Conservation (phyloP, 2,113 vertebrate genomes). For the Eonycteris spelaea region DNA sequence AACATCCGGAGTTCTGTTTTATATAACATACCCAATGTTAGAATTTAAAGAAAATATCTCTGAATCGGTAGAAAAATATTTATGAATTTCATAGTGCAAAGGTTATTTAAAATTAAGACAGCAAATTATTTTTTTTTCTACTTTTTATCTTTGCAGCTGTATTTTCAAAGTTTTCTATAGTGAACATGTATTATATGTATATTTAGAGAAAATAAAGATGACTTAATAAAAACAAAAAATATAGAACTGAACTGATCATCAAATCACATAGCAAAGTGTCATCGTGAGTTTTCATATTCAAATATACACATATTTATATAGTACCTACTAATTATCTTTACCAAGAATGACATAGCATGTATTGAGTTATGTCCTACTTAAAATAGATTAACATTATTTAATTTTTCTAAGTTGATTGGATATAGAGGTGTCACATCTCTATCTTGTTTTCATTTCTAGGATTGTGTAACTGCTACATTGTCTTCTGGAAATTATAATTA, state of each 20-base stretch:
- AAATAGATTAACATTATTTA: neutral
- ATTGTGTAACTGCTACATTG: neutral
- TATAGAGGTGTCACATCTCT: neutral
- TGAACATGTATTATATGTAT: neutral
- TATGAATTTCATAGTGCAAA: neutral
- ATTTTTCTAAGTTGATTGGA: neutral
- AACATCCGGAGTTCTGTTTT: neutral
- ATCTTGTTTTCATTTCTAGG: neutral
- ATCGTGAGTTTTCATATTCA: neutral
- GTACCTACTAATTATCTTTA: neutral
- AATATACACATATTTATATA: neutral
- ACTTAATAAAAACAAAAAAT: neutral
- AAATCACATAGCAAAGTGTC: neutral
- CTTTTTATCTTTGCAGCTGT: neutral
- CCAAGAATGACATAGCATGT: neutral
- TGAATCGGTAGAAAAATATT: neutral
- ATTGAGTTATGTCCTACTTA: neutral
- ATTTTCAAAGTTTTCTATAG: neutral
- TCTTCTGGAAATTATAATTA: neutral
- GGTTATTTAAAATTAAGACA: conserved; percentile 24
- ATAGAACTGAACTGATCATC: neutral
- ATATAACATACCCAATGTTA: neutral
- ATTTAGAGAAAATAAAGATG: neutral
- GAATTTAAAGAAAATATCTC: neutral
- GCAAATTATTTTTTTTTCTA: neutral